Evolutionary conservation across 2,113 vertebrate species (phyloP).

Genomic region (Microcebus jonahi): DNA sequence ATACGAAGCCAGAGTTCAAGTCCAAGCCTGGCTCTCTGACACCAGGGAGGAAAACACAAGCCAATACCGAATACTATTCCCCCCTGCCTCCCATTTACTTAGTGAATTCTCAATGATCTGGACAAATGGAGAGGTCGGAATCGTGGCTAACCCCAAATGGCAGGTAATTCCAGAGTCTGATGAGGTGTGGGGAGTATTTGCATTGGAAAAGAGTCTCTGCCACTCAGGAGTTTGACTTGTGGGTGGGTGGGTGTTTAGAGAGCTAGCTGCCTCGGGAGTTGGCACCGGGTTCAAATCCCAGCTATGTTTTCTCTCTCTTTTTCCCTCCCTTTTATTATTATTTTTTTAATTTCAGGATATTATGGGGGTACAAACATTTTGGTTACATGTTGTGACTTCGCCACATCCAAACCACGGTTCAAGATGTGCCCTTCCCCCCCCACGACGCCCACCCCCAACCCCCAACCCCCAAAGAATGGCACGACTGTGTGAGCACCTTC

Average conservation of each 20-base stretch:
- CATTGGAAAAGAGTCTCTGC: neutral
- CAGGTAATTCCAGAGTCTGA: neutral
- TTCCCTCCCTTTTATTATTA: too few species aligned
- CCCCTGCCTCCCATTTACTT: neutral
- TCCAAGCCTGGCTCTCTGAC: neutral
- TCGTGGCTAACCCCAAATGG: neutral
- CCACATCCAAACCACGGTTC: too few species aligned
- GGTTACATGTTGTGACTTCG: too few species aligned
- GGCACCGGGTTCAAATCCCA: neutral
- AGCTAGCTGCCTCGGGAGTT: neutral
- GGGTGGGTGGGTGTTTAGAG: neutral
- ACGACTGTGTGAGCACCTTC: too few species aligned
- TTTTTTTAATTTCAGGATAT: too few species aligned
- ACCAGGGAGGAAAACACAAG: neutral
- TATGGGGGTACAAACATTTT: too few species aligned
- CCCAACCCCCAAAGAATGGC: too few species aligned
- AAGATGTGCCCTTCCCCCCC: too few species aligned
- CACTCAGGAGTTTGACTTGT: neutral
- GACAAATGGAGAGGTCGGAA: neutral
- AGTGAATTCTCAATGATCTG: neutral
- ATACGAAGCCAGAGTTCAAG: neutral
- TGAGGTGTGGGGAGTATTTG: neutral
- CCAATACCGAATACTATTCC: neutral
- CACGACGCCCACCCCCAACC: too few species aligned
- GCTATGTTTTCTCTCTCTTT: too few species aligned